A percentile compares a stretch with the other conserved stretches of the same genome.
Evolutionary conservation across 1,140 invertebrate genomes (phyloP).

Genomic region (Polyergus mexicanus): DNA sequence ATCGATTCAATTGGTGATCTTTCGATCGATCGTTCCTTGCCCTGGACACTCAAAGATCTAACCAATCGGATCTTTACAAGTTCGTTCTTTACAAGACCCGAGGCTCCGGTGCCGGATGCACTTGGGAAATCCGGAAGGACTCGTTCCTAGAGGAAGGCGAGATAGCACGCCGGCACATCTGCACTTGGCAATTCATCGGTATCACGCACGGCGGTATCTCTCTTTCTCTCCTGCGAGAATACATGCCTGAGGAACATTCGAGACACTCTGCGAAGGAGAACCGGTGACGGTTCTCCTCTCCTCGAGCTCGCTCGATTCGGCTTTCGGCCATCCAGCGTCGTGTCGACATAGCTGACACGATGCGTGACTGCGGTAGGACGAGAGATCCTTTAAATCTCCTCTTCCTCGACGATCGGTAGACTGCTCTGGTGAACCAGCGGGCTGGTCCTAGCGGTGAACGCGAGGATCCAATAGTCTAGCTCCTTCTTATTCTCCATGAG

Average conservation of each 20-base stretch:
- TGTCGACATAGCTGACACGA: conserved; percentile 26
- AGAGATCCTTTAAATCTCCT: conserved; percentile 84
- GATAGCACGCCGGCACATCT: background rate
- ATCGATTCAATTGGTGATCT: background rate
- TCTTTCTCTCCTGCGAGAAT: background rate
- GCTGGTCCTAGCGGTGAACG: conserved; percentile 87
- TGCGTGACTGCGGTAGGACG: conserved; percentile 1
- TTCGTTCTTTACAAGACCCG: background rate
- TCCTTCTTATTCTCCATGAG: conserved; percentile 88
- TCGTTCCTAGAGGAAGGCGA: conserved; percentile 1
- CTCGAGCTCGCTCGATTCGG: conserved; percentile 49
- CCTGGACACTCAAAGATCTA: background rate
- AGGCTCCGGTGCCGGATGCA: background rate
- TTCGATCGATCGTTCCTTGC: conserved; percentile 16
- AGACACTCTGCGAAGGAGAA: conserved; percentile 4
- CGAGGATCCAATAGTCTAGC: conserved; percentile 88
- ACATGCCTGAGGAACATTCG: background rate
- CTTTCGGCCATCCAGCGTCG: conserved; percentile 74
- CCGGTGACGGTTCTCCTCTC: background rate
- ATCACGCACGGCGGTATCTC: background rate
- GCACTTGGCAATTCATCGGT: background rate
- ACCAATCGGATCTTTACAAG: background rate
- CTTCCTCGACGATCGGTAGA: conserved; percentile 89
- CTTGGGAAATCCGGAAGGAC: background rate
- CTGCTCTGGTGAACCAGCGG: conserved; percentile 87